Evolutionary conservation across 2,113 vertebrate species (phyloP).

Genomic region (Rhineura floridana): DNA sequence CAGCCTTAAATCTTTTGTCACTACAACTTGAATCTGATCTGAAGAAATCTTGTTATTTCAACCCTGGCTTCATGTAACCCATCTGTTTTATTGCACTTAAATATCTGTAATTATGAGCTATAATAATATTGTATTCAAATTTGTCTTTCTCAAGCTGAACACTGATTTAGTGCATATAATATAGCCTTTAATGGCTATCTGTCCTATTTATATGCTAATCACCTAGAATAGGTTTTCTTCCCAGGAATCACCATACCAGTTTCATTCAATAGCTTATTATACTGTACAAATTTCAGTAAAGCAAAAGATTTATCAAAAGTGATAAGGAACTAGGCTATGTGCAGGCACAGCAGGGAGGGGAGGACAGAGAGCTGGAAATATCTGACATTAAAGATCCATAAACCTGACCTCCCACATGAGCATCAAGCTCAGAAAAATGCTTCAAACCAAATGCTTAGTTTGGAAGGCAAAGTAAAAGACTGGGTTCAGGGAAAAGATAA

Average conservation of each 20-base stretch:
- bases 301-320: neutral
- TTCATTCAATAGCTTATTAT: conserved; percentile 22
- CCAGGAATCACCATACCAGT: conserved; percentile 14
- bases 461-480: neutral
- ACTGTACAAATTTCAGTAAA: conserved; percentile 5
- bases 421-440: neutral
- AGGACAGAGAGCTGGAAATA: neutral
- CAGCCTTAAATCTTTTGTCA: neutral
- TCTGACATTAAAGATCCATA: neutral
- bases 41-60: conserved; percentile 13
- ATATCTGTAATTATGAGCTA: conserved; percentile 22
- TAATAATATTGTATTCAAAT: conserved; percentile 33
- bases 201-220: conserved; percentile 40
- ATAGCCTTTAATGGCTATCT: conserved; percentile 27
- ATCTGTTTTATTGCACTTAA: conserved; percentile 2
- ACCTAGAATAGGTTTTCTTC: conserved; percentile 10
- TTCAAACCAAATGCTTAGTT: neutral
- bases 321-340: neutral
- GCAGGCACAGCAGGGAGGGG: neutral
- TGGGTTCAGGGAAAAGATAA: neutral
- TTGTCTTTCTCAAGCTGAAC: conserved; percentile 19
- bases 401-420: neutral
- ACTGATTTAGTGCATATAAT: conserved; percentile 19
- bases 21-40: neutral
- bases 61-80: neutral